These are phyloP conservation scores for Semicossyphus pulcher DNA, from an alignment of 2,113 vertebrate species.

Conservation along the genomic window DNA sequence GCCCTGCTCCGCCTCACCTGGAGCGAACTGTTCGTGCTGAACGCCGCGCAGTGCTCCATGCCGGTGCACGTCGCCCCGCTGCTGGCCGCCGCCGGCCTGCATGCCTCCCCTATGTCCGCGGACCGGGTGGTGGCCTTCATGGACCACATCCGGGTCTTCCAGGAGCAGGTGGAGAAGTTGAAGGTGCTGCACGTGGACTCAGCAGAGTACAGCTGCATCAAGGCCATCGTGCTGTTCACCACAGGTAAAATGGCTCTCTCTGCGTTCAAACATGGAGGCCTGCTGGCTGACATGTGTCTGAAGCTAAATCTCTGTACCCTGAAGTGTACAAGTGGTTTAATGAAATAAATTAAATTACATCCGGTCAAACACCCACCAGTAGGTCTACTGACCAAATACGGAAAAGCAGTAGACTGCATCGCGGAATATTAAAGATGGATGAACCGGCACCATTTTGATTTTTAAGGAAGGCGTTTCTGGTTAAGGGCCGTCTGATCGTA, in stretches of 20 bases:
- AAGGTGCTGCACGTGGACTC: conserved; percentile 97
- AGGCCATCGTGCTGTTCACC: conserved; percentile 97
- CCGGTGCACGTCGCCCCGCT: conserved; percentile 95
- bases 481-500: background rate
- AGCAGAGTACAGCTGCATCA: conserved; percentile 97
- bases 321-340: background rate
- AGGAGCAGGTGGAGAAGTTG: conserved; percentile 98
- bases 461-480: background rate
- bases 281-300: background rate
- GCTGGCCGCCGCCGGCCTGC: conserved; percentile 94
- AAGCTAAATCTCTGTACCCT: too few species aligned
- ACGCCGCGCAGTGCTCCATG: conserved; percentile 97
- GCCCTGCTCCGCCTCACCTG: conserved; percentile 96
- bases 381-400: too few species aligned
- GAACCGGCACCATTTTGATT: background rate
- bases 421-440: background rate
- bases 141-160: conserved; percentile 99
- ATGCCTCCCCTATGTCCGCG: conserved; percentile 96
- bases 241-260: conserved; percentile 87
- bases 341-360: background rate
- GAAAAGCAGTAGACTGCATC: too few species aligned
- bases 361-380: background rate
- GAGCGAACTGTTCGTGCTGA: conserved; percentile 98
- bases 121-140: conserved; percentile 98
- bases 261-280: background rate